A percentile compares a stretch with the other conserved stretches of the same genome.
phyloP scores from a whole-genome alignment of 1,140 invertebrate species.

The Halesus radiatus region DNA sequence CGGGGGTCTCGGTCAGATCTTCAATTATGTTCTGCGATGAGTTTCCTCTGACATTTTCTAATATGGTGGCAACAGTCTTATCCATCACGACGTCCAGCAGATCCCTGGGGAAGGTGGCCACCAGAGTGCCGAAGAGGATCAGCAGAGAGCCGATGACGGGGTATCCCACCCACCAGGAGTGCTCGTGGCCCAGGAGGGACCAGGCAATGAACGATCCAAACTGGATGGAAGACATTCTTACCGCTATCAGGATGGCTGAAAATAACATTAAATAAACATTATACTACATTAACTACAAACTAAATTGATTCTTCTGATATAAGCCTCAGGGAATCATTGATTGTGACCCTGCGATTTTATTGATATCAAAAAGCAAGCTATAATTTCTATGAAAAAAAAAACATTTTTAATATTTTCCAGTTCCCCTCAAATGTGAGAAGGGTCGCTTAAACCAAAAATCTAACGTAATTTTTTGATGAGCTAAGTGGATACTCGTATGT shows the following conservation, averaged over 20 bases:
- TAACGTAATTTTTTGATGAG: too few relatives aligned
- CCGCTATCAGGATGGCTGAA: constrained; percentile 58
- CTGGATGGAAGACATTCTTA: constrained; percentile 61
- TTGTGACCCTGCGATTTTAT: too few relatives aligned
- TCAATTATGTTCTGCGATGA: constrained; percentile 17
- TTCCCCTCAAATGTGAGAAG: too few relatives aligned
- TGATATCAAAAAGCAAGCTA: too few relatives aligned
- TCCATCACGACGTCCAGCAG: constrained; percentile 71
- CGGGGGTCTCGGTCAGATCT: background rate
- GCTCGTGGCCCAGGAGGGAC: constrained; percentile 57
- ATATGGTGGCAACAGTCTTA: constrained; percentile 70
- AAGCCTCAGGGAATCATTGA: too few relatives aligned
- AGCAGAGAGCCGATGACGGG: constrained; percentile 71
- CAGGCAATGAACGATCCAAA: constrained; percentile 62
- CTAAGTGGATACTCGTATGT: too few relatives aligned
- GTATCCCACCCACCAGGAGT: constrained; percentile 73
- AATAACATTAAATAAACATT: constrained; percentile 29
- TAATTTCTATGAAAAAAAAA: too few relatives aligned
- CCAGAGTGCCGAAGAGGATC: constrained; percentile 69
- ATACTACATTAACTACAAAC: too few relatives aligned
- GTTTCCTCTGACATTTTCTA: constrained; percentile 56
- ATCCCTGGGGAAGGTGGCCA: constrained; percentile 73
- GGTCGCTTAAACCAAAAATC: too few relatives aligned
- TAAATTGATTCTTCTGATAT: background rate
- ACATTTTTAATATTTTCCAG: too few relatives aligned